phyloP scores from a whole-genome alignment of 2,888 invertebrate species.

The Embidobia sp. region DNA sequence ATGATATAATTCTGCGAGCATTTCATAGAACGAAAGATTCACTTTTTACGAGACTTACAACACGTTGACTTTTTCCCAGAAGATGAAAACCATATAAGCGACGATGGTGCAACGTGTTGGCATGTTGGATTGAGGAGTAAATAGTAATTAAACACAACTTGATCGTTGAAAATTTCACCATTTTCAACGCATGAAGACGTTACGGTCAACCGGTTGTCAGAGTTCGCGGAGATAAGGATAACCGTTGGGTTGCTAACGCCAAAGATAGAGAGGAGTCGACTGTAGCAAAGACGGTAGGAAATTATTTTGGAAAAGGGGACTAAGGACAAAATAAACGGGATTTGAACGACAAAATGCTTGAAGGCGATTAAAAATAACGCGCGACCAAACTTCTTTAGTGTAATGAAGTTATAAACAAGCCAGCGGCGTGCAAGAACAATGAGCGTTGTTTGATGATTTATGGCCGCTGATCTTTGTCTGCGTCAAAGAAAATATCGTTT shows the following conservation, averaged over 20 bases:
- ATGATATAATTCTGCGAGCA: no score
- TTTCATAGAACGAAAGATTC: no score
- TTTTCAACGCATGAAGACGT: conserved; percentile 41
- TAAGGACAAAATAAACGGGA: no score
- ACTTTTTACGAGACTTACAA: no score
- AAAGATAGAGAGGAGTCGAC: conserved; percentile 31
- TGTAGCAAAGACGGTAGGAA: no score
- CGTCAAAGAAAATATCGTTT: conserved; percentile 40
- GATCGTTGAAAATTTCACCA: conserved; percentile 45
- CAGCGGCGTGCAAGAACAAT: conserved; percentile 6
- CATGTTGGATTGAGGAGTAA: conserved; percentile 11
- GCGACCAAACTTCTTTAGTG: neutral
- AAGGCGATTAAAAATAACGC: no score
- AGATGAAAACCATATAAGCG: conserved; percentile 17
- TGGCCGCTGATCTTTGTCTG: conserved; percentile 22
- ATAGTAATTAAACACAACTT: conserved; percentile 31
- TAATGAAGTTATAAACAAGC: conserved; percentile 6
- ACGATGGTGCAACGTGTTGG: conserved; percentile 36
- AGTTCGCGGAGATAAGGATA: conserved; percentile 40
- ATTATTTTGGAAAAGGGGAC: no score
- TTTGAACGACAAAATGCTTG: no score
- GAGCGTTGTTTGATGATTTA: conserved; percentile 12
- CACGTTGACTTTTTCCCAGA: conserved; percentile 10
- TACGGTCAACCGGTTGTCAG: conserved; percentile 49
- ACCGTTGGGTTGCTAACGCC: conserved; percentile 46